These are phyloP conservation scores for Heliconius hewitsoni DNA, from an alignment of 1,140 invertebrate species.

Conservation along the genomic window DNA sequence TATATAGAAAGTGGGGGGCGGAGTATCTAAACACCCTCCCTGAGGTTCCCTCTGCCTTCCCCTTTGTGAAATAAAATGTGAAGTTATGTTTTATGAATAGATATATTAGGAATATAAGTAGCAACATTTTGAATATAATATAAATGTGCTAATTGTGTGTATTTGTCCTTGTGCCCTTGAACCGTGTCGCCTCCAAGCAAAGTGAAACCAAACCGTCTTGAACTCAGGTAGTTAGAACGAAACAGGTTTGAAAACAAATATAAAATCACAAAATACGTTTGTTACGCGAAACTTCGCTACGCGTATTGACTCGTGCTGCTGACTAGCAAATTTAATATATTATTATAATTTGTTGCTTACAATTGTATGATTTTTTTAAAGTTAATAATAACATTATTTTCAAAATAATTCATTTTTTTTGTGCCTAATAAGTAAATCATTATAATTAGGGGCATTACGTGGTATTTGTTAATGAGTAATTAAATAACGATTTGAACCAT, in stretches of 20 bases:
- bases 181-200: constrained; percentile 25
- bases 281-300: not conserved
- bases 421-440: not conserved
- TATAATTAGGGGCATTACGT: not conserved
- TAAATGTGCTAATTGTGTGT: constrained; percentile 13
- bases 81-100: too few relatives aligned
- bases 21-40: too few relatives aligned
- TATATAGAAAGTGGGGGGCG: too few relatives aligned
- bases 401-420: not conserved
- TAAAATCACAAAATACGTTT: not conserved
- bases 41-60: too few relatives aligned
- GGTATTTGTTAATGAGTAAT: not conserved
- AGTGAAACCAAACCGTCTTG: constrained; percentile 6
- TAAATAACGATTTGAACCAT: constrained; percentile 16
- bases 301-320: not conserved
- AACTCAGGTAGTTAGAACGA: constrained; percentile 26
- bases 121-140: not conserved
- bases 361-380: not conserved
- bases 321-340: not conserved
- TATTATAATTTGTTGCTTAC: not conserved
- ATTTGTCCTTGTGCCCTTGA: constrained; percentile 27
- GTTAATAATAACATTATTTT: not conserved
- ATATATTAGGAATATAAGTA: not conserved
- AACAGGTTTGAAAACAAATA: constrained; percentile 13
- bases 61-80: too few relatives aligned